These are phyloP conservation scores for Capreolus pygargus DNA, from an alignment of 2,113 vertebrate species.

Conservation along the genomic window DNA sequence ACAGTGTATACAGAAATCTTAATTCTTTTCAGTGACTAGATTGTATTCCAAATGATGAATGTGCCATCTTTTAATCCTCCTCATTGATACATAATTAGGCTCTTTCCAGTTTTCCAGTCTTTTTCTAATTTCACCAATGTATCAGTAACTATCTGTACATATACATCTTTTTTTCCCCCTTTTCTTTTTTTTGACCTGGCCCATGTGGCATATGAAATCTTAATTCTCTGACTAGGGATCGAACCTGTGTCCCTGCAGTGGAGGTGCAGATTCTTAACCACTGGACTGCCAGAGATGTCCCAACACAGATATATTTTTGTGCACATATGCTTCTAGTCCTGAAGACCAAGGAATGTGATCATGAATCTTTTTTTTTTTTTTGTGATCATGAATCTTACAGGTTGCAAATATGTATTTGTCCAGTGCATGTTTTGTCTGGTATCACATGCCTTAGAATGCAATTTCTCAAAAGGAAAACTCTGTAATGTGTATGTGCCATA, in stretches of 20 bases:
- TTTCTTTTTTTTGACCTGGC: background rate
- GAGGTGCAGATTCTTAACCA: background rate
- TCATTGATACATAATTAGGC: background rate
- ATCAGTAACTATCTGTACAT: background rate
- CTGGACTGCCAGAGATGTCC: background rate
- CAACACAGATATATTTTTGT: background rate
- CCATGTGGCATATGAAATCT: background rate
- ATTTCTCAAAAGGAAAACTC: background rate
- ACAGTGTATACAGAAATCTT: background rate
- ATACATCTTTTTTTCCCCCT: background rate
- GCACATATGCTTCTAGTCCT: background rate
- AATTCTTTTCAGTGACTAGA: background rate
- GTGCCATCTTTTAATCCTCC: background rate
- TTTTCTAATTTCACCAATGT: background rate
- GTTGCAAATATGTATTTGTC: background rate
- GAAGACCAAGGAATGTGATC: background rate
- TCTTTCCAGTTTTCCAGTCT: background rate
- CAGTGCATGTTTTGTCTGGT: background rate
- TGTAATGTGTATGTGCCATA: background rate
- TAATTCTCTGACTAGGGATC: background rate
- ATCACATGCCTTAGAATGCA: background rate
- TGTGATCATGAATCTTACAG: background rate
- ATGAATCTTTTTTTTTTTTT: no score
- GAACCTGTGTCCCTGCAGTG: background rate
- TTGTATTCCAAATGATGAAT: background rate